Evolutionary conservation across 1,140 invertebrate species (phyloP).

Genomic region (Trichomalopsis sarcophagae): DNA sequence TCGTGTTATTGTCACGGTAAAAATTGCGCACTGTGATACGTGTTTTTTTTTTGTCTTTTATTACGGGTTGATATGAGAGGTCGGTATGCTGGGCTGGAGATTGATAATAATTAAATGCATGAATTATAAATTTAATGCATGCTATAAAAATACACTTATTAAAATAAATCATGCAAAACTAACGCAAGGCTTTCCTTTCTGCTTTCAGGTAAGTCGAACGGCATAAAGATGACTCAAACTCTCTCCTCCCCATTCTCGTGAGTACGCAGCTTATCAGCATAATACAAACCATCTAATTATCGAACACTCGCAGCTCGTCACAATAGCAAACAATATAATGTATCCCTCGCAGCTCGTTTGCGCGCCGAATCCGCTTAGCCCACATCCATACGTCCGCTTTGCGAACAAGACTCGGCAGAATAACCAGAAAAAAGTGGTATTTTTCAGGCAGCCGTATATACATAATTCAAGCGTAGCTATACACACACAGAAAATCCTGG

Average conservation of each 20-base stretch:
- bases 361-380: background rate
- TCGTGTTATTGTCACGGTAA: background rate
- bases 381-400: background rate
- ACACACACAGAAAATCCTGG: background rate
- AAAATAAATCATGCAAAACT: background rate
- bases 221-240: background rate
- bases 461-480: background rate
- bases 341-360: too few relatives aligned
- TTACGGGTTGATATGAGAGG: background rate
- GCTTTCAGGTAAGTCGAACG: constrained; percentile 41
- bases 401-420: background rate
- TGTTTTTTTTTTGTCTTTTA: background rate
- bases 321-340: background rate
- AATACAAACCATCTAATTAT: background rate
- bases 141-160: too few relatives aligned
- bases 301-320: background rate
- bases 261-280: background rate
- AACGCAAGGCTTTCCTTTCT: background rate
- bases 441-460: background rate
- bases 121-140: too few relatives aligned
- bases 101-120: too few relatives aligned
- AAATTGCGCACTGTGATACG: background rate
- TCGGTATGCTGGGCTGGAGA: too few relatives aligned
- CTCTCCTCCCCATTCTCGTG: background rate
- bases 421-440: background rate